Evolutionary conservation across 1,140 invertebrate species (phyloP).

Genomic region (Euwallacea fornicatus): DNA sequence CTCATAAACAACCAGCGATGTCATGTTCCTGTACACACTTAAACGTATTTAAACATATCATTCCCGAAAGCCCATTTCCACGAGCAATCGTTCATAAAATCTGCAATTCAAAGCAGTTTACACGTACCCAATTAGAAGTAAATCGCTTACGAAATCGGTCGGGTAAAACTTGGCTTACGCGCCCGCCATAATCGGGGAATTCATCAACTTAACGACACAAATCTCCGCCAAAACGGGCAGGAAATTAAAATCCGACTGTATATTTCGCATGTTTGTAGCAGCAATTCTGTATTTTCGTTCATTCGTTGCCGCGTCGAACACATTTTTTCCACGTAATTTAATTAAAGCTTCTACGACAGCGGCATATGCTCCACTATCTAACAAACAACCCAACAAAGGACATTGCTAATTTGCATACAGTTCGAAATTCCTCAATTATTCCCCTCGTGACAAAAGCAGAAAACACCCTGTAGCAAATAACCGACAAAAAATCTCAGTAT

Average conservation of each 20-base stretch:
- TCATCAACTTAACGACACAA: constrained; percentile 32
- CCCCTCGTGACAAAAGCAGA: constrained; percentile 2
- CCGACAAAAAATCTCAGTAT: constrained; percentile 17
- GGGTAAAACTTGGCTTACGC: constrained; percentile 19
- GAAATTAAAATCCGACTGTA: constrained; percentile 26
- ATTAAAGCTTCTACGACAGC: too few relatives aligned
- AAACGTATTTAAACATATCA: constrained; percentile 1
- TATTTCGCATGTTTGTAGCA: constrained; percentile 3
- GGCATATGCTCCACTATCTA: too few relatives aligned
- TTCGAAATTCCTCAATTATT: constrained; percentile 8
- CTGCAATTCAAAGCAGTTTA: constrained; percentile 32
- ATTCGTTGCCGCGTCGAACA: too few relatives aligned
- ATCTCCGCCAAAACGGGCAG: constrained; percentile 31
- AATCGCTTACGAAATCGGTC: constrained; percentile 29
- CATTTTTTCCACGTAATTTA: too few relatives aligned
- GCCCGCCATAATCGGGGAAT: constrained; percentile 16
- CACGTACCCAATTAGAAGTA: constrained; percentile 30
- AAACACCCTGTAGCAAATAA: constrained; percentile 21
- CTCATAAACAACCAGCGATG: too few relatives aligned
- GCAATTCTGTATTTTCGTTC: too few relatives aligned
- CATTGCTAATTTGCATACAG: constrained; percentile 11
- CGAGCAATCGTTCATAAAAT: constrained; percentile 26
- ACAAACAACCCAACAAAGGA: too few relatives aligned
- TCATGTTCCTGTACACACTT: not conserved
- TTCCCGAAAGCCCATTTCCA: constrained; percentile 13